Evolutionary conservation across 2,113 vertebrate genomes (phyloP).

Genomic region (Emydocephalus ijimae): DNA sequence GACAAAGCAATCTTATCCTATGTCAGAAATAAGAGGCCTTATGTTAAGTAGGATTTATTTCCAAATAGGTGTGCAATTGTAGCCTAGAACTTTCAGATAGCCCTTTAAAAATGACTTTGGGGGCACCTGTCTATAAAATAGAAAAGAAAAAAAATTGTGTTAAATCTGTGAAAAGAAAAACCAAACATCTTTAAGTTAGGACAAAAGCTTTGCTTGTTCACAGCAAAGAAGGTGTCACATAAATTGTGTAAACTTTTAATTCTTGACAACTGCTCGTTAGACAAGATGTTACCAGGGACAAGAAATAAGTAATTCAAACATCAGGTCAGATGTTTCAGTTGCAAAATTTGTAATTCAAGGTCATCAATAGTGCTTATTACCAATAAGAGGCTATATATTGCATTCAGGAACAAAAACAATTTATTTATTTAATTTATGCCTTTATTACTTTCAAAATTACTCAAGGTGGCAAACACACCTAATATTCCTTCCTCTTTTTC

Average conservation of each 20-base stretch:
- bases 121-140: neutral
- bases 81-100: neutral
- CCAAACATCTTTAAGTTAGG: neutral
- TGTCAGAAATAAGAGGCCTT: neutral
- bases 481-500: too few relatives aligned
- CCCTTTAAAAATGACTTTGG: neutral
- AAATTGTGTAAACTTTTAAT: neutral
- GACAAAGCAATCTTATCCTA: neutral
- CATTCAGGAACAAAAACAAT: neutral
- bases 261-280: neutral
- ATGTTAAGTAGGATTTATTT: neutral
- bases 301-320: neutral
- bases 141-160: neutral
- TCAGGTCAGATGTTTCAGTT: neutral
- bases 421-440: too few relatives aligned
- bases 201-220: neutral
- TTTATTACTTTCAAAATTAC: too few relatives aligned
- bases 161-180: neutral
- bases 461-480: too few relatives aligned
- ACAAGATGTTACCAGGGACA: neutral
- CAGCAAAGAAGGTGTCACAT: neutral
- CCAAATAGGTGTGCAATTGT: neutral
- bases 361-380: neutral
- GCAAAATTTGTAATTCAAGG: neutral
- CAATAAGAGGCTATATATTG: neutral